phyloP scores from a whole-genome alignment of 2,113 vertebrate species.

The Puma concolor region DNA sequence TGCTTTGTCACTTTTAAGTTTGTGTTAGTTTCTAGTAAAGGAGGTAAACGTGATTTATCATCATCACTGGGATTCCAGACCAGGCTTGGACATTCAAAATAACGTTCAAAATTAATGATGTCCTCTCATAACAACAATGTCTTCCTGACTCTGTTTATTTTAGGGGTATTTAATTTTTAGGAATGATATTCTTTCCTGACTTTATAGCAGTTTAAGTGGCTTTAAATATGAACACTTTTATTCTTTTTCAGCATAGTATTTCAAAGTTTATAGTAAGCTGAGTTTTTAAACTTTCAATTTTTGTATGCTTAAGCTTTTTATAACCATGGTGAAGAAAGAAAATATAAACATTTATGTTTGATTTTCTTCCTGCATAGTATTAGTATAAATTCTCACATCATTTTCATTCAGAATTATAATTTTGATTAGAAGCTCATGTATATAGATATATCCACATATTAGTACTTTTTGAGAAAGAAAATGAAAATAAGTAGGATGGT shows the following conservation, averaged over 20 bases:
- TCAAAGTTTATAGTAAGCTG: conserved; percentile 49
- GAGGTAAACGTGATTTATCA: not conserved
- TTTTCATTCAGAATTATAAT: conserved; percentile 6
- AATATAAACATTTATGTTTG: conserved; percentile 50
- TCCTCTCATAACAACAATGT: not conserved
- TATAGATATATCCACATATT: not conserved
- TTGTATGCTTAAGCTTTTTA: conserved; percentile 41
- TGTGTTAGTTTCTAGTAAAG: not conserved
- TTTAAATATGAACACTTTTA: conserved; percentile 66
- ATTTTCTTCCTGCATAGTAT: conserved; percentile 25
- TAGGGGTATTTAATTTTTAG: conserved; percentile 44
- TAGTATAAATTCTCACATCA: not conserved
- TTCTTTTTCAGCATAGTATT: conserved; percentile 64
- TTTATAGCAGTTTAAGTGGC: conserved; percentile 36
- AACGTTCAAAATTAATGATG: not conserved
- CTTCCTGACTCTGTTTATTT: conserved; percentile 45
- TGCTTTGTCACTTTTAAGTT: not conserved
- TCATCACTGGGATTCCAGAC: not conserved
- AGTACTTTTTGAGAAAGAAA: not conserved
- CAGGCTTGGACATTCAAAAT: not conserved
- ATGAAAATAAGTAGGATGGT: not conserved
- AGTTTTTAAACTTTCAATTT: conserved; percentile 45
- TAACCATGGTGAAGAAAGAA: conserved; percentile 42
- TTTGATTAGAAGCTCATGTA: not conserved
- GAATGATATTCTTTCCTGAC: conserved; percentile 20